Base-by-base conservation (phyloP, 1,140 invertebrate genomes). In the Stegodyphus dumicola region DNA sequence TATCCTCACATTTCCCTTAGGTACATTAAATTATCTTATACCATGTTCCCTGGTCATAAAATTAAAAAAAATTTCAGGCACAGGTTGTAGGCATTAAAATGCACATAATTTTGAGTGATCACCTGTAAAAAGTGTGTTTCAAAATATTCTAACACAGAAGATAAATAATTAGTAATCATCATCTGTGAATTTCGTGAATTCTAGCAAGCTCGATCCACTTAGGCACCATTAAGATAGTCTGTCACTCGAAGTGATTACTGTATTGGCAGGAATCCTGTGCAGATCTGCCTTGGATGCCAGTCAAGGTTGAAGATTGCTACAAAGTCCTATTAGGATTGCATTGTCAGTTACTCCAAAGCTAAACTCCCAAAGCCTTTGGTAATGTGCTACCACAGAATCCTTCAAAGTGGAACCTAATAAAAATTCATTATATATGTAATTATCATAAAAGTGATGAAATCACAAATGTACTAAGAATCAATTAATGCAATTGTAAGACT, bases 321-420 rank as follows among this genome's bases (percentile, higher is more conserved):
- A 77, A 48, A 69, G 81, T 85, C 49, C 81, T 85, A 85, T 67
- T n/a, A 69, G 81, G 65, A 77, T 66, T 76, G 81, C 64, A 49
- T 64, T 74, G 13, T 17, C 48, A 9, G 52, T 15, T 76, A 7
- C 7, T 66, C 65, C 18, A 17, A 11, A 71, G 7, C 84, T 86
- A 86, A 77, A 86, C 76, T 71, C 53, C 84, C 70, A 86, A 33
- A 64, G 84, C 84, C 48, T 86, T 86, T 13, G 95, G 93, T 52
- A 97, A 90, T 74, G 94, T 95, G 71, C 90, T 90, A 33, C 94
- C 94, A 90, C 95, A 95, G 6, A 93, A 93, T 4, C 95, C 95
- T 91, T 93, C 89, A 90, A 96, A 96, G 89, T 95, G 93, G 90
- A 93, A 95, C 73, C 93, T 94, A 88, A 5, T 33, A 1, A 60